A percentile compares a stretch with the other conserved stretches of the same genome.
These are phyloP conservation scores for Tetranychus truncatus DNA, from an alignment of 2,888 invertebrate species.

Conservation along the genomic window DNA sequence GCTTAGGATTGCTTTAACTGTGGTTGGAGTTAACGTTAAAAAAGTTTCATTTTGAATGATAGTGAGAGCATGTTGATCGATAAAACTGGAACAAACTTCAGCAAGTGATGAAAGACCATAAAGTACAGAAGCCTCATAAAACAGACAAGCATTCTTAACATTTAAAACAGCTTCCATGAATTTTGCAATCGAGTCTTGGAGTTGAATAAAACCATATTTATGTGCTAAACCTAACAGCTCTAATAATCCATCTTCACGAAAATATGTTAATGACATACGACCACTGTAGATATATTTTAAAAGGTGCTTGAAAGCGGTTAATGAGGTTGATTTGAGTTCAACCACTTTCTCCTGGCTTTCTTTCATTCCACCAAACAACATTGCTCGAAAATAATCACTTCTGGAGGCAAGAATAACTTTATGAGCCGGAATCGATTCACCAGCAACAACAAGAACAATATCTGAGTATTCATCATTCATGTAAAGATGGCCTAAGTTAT, in stretches of 20 bases:
- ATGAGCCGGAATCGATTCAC: slow-evolving; percentile 47
- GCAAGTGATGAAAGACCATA: slow-evolving; percentile 43
- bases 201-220: slow-evolving; percentile 78
- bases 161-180: slow-evolving; percentile 73
- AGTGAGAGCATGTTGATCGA: slow-evolving; percentile 71
- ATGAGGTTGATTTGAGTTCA: slow-evolving; percentile 58
- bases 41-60: slow-evolving; percentile 69
- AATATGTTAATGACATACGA: slow-evolving; percentile 29
- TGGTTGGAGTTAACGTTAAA: slow-evolving; percentile 56
- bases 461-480: slow-evolving; percentile 76
- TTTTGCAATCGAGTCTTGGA: slow-evolving; percentile 79
- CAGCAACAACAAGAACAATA: slow-evolving; percentile 66
- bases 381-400: slow-evolving; percentile 71
- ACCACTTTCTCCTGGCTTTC: slow-evolving; percentile 58
- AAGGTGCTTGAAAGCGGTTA: slow-evolving; percentile 68
- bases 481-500: slow-evolving; percentile 58
- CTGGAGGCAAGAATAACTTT: slow-evolving; percentile 78
- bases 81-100: slow-evolving; percentile 65
- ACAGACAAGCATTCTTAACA: slow-evolving; percentile 74
- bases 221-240: slow-evolving; percentile 67
- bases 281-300: slow-evolving; percentile 90
- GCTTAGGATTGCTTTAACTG: slow-evolving; percentile 62
- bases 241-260: slow-evolving; percentile 41
- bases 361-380: slow-evolving; percentile 44
- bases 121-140: slow-evolving; percentile 71